Evolutionary conservation across 1,140 invertebrate genomes (phyloP).

Genomic region (Trachymyrmex cornetzi): DNA sequence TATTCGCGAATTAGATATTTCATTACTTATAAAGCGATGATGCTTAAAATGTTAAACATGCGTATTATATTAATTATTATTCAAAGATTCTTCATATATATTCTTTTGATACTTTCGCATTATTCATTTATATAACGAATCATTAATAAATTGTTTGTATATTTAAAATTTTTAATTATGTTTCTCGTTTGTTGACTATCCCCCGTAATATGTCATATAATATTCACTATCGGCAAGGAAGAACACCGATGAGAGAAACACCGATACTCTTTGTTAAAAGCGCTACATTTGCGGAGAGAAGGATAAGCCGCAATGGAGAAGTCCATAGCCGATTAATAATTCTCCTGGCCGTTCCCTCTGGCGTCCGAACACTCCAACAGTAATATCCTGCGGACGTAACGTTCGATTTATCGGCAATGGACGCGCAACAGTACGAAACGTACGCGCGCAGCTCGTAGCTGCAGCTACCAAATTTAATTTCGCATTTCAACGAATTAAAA

Average conservation of each 20-base stretch:
- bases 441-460: constrained; percentile 15
- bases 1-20: background rate
- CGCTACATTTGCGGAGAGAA: constrained; percentile 39
- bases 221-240: constrained; percentile 4
- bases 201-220: background rate
- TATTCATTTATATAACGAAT: constrained; percentile 1
- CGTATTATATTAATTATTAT: background rate
- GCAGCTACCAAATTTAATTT: constrained; percentile 72
- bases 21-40: background rate
- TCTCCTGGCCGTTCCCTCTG: constrained; percentile 31
- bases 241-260: constrained; percentile 26
- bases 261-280: constrained; percentile 52
- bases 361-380: constrained; percentile 23
- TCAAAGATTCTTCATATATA: background rate
- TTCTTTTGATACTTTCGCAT: background rate
- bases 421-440: constrained; percentile 36
- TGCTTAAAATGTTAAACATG: background rate
- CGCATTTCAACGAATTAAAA: constrained; percentile 77
- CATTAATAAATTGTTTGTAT: background rate
- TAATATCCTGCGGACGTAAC: constrained; percentile 46
- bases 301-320: constrained; percentile 57
- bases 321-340: constrained; percentile 52
- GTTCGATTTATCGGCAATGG: constrained; percentile 65
- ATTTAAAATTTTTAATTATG: background rate
- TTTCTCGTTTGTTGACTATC: constrained; percentile 1